phyloP scores from a whole-genome alignment of 1,140 invertebrate species.

The Drosophila yakuba region DNA sequence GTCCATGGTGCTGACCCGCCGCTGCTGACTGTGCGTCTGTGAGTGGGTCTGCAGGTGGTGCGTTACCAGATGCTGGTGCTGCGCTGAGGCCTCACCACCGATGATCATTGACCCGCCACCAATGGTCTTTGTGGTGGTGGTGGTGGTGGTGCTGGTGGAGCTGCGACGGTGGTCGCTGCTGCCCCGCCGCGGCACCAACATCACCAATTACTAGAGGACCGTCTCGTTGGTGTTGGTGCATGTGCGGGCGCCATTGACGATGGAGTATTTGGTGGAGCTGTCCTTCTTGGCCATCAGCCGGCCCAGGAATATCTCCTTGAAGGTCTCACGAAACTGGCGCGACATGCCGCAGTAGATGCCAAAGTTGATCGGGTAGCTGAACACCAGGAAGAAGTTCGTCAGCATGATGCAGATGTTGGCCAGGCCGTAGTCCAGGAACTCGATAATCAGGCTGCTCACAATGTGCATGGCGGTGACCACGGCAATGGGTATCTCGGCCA shows the following conservation, averaged over 20 bases:
- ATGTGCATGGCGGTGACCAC: conserved; percentile 94
- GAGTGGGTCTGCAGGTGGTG: conserved; percentile 4
- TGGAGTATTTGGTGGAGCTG: conserved; percentile 90
- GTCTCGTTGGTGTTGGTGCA: conserved; percentile 94
- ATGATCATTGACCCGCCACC: not conserved
- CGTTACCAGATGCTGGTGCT: conserved; percentile 39
- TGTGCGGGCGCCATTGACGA: conserved; percentile 92
- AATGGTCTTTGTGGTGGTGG: conserved; percentile 2
- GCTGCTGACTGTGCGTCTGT: conserved; percentile 38
- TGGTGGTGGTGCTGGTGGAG: conserved; percentile 43
- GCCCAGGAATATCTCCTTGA: conserved; percentile 93
- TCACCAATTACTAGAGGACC: conserved; percentile 88
- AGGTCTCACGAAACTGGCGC: conserved; percentile 96
- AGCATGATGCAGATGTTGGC: conserved; percentile 94
- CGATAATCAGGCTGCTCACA: conserved; percentile 89
- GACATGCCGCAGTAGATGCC: conserved; percentile 98
- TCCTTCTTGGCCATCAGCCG: conserved; percentile 87
- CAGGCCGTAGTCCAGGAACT: conserved; percentile 91
- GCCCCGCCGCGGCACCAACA: conserved; percentile 77
- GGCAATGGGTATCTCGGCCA: conserved; percentile 96
- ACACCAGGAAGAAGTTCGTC: conserved; percentile 95
- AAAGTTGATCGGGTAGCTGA: conserved; percentile 97
- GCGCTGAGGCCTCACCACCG: conserved; percentile 11
- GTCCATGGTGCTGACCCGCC: conserved; percentile 70
- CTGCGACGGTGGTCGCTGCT: conserved; percentile 67